Evolutionary conservation across 2,113 vertebrate species (phyloP).

Genomic region (Rhinolophus sinicus): DNA sequence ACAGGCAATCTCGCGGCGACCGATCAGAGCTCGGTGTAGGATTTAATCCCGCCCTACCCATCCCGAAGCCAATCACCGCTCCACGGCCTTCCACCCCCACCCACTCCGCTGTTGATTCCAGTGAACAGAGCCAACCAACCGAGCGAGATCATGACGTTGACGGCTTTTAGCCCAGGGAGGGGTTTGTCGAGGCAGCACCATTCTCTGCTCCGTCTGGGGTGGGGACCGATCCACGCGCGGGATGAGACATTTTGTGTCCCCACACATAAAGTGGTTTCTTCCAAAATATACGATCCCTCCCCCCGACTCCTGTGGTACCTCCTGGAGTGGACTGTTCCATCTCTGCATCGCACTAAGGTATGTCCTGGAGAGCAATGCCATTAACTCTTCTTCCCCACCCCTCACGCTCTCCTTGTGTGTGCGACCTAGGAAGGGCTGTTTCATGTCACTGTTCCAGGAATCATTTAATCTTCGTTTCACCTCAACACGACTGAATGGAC

Average conservation of each 20-base stretch:
- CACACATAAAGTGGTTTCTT: slow-evolving; percentile 2
- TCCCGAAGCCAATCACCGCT: slow-evolving; percentile 32
- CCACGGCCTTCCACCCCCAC: neutral
- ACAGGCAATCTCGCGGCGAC: neutral
- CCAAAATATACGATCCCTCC: neutral
- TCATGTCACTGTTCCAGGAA: neutral
- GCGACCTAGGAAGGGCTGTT: neutral
- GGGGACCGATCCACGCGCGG: neutral
- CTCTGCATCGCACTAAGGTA: fast-evolving
- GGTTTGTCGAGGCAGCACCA: neutral
- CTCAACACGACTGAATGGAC: neutral
- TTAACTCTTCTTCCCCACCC: neutral
- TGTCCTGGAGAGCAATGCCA: neutral
- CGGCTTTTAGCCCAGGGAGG: neutral
- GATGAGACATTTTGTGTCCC: neutral
- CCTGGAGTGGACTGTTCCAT: neutral
- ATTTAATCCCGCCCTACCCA: neutral
- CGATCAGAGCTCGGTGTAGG: neutral
- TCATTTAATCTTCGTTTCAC: neutral
- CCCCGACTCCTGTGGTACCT: neutral
- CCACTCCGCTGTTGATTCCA: neutral
- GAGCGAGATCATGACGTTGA: neutral
- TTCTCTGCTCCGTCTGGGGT: neutral
- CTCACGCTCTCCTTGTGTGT: neutral
- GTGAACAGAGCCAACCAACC: neutral